Evolutionary conservation across 30 jellyfish, hydroid and myxozoan species (phyloP).

Genomic region (Aurelia aurita): DNA sequence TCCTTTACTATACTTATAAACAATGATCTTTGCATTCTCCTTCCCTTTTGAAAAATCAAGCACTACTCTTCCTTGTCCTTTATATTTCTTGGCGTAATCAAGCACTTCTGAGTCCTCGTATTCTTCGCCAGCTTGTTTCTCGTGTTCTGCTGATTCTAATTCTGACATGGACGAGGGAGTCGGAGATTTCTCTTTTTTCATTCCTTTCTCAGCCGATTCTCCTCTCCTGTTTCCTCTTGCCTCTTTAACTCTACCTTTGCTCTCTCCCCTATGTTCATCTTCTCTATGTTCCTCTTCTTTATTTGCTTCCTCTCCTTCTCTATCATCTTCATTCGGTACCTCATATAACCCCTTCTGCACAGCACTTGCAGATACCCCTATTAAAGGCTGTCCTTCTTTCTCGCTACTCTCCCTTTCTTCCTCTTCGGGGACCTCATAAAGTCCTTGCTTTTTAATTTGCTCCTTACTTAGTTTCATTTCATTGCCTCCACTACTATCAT

Average conservation of each 20-base stretch:
- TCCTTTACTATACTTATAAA: constrained; percentile 69
- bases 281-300: constrained; percentile 23
- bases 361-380: constrained; percentile 6
- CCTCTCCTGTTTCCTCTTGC: constrained; percentile 19
- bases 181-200: not conserved
- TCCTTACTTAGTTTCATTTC: constrained; percentile 9
- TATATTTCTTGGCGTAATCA: constrained; percentile 77
- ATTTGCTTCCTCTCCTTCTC: not conserved
- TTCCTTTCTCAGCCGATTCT: constrained; percentile 24
- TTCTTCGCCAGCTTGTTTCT: constrained; percentile 4
- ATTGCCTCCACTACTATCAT: constrained; percentile 7
- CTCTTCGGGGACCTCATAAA: constrained; percentile 36
- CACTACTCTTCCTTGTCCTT: constrained; percentile 84
- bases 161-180: too few species aligned
- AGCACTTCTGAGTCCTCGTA: constrained; percentile 87
- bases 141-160: too few species aligned
- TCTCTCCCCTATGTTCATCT: constrained; percentile 27
- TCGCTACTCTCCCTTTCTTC: not conserved
- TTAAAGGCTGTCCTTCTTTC: too few species aligned
- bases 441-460: constrained; percentile 24
- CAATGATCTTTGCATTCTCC: constrained; percentile 88
- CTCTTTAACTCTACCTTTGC: not conserved
- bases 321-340: constrained; percentile 1
- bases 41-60: constrained; percentile 94
- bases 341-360: constrained; percentile 30